Percentiles rank a stretch among this genome's conserved stretches.
These are phyloP conservation scores for Napeogenes inachia DNA, from an alignment of 2,888 invertebrate genomes.

Conservation along the genomic window DNA sequence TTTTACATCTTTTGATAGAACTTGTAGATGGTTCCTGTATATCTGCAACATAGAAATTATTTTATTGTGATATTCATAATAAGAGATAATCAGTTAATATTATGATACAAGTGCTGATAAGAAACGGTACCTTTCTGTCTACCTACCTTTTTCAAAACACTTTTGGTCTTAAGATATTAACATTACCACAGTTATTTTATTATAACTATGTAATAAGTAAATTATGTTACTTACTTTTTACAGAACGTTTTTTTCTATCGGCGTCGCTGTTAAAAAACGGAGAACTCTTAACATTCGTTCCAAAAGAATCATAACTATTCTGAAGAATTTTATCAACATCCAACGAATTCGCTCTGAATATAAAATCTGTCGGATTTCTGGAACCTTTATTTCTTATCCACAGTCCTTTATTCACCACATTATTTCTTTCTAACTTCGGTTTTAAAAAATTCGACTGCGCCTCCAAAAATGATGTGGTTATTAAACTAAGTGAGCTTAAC, in stretches of 20 bases:
- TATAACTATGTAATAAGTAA: background rate
- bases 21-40: background rate
- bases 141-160: no score
- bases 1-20: slow-evolving; percentile 26
- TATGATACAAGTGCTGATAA: no score
- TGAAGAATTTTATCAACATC: slow-evolving; percentile 51
- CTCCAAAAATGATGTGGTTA: slow-evolving; percentile 36
- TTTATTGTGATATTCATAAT: no score
- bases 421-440: slow-evolving; percentile 52
- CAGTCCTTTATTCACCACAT: slow-evolving; percentile 56
- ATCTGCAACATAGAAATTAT: slow-evolving; percentile 7
- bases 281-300: slow-evolving; percentile 37
- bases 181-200: background rate
- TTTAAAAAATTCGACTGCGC: slow-evolving; percentile 40
- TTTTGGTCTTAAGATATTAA: no score
- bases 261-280: slow-evolving; percentile 44
- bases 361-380: slow-evolving; percentile 42
- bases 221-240: slow-evolving; percentile 44
- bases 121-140: no score
- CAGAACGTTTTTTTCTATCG: slow-evolving; percentile 50
- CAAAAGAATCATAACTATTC: slow-evolving; percentile 47
- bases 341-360: slow-evolving; percentile 52
- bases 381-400: slow-evolving; percentile 45
- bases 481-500: slow-evolving; percentile 30
- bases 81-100: no score